Percentiles rank a stretch among this genome's conserved stretches.
Evolutionary conservation across 2,888 invertebrate genomes (phyloP).

Genomic region (Homarus gammarus): DNA sequence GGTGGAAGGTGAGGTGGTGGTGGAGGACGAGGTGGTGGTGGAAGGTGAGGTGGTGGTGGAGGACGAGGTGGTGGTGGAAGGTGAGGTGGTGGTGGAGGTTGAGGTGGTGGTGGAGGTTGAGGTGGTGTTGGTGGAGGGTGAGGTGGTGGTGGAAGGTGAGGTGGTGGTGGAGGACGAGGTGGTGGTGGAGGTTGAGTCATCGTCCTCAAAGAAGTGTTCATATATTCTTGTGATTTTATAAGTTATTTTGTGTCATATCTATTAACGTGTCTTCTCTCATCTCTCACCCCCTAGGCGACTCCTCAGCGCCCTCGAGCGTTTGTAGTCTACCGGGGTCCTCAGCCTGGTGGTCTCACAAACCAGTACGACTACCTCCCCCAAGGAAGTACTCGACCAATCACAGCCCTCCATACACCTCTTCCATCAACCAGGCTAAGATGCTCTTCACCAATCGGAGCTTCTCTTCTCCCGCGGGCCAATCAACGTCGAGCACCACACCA

Average conservation of each 20-base stretch:
- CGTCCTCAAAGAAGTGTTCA: too few species aligned
- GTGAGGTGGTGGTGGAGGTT: neutral
- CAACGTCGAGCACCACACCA: neutral
- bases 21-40: neutral
- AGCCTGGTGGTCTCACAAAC: slow-evolving; percentile 23
- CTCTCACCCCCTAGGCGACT: neutral
- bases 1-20: neutral
- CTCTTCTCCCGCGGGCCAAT: neutral
- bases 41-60: too few species aligned
- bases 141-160: neutral
- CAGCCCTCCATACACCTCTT: slow-evolving; percentile 3
- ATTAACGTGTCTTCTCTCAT: neutral
- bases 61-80: too few species aligned
- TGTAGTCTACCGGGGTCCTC: slow-evolving; percentile 19
- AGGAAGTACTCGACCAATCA: slow-evolving; percentile 14
- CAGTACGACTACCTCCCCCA: neutral
- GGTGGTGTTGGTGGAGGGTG: neutral
- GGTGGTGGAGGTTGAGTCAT: neutral
- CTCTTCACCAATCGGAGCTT: slow-evolving; percentile 14
- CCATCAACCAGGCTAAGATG: slow-evolving; percentile 31
- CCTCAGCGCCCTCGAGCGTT: slow-evolving; percentile 36
- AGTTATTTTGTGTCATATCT: neutral
- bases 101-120: neutral
- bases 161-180: neutral
- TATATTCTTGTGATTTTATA: neutral